phyloP scores from a whole-genome alignment of 64 coral and sea anemone genomes.

The Dendrophyllia cribrosa region DNA sequence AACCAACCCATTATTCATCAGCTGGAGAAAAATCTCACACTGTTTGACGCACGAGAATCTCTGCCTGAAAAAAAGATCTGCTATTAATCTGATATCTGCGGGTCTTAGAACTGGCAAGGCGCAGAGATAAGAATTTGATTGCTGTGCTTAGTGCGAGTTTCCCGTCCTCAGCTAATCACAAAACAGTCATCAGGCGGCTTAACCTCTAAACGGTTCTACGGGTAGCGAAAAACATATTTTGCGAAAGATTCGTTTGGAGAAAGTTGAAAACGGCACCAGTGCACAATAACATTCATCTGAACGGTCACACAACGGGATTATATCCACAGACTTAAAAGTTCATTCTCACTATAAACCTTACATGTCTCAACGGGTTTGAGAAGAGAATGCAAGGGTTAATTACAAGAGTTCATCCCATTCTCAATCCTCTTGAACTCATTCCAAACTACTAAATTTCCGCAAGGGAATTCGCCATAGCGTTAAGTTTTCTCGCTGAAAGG shows the following conservation, averaged over 20 bases:
- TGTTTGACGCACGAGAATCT: neutral
- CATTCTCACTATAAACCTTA: neutral
- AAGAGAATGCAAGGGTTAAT: neutral
- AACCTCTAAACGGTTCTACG: neutral
- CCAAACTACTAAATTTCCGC: slow-evolving; percentile 34
- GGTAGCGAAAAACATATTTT: neutral
- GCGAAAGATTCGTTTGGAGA: neutral
- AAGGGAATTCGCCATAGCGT: neutral
- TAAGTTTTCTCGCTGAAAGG: slow-evolving; percentile 24
- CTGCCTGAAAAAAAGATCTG: neutral
- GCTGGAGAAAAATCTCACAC: slow-evolving; percentile 3
- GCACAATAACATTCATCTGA: neutral
- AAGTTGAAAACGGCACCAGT: neutral
- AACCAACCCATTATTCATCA: slow-evolving; percentile 15
- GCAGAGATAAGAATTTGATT: slow-evolving; percentile 40
- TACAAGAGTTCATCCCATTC: slow-evolving; percentile 19
- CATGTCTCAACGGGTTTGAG: neutral
- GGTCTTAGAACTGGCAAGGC: neutral
- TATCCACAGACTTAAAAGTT: neutral
- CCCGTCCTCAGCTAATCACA: slow-evolving; percentile 5
- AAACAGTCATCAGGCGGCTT: slow-evolving; percentile 21
- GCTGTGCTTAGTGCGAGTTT: slow-evolving; percentile 14
- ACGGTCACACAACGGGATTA: neutral
- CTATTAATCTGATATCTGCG: neutral
- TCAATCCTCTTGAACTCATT: slow-evolving; percentile 22